Evolutionary conservation across 2,888 invertebrate species (phyloP).

Genomic region (Drosophila nr. perissopoda): DNA sequence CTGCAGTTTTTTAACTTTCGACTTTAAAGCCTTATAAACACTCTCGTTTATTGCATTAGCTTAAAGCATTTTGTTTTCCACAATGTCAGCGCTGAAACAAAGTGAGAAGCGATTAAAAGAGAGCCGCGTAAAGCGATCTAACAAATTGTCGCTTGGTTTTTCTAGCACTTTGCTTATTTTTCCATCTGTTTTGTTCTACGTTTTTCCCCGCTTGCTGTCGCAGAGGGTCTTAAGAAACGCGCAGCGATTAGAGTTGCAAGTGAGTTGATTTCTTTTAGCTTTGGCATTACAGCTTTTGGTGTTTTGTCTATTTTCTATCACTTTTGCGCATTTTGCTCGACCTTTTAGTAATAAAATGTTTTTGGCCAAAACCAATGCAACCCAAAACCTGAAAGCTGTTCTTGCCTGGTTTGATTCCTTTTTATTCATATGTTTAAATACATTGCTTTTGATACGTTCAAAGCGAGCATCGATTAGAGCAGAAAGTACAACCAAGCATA

Average conservation of each 20-base stretch:
- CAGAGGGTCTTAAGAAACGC: not conserved
- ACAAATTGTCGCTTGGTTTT: not conserved
- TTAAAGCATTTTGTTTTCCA: not conserved
- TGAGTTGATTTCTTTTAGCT: not conserved
- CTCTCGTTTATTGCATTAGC: not conserved
- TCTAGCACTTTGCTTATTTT: not conserved
- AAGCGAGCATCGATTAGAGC: not conserved
- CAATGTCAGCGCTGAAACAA: not conserved
- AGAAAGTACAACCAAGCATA: not conserved
- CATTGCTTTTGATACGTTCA: not conserved
- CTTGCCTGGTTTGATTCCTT: not conserved
- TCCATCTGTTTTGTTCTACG: not conserved
- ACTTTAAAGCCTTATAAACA: not conserved
- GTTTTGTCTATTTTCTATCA: not conserved
- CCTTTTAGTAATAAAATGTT: not conserved
- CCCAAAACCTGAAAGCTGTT: not conserved
- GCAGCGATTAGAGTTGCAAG: slow-evolving; percentile 3
- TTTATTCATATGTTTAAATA: not conserved
- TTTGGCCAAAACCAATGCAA: not conserved
- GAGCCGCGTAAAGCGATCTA: slow-evolving; percentile 3
- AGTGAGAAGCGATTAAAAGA: not conserved
- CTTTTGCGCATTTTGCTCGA: not conserved
- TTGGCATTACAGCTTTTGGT: not conserved
- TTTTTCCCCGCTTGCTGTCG: not conserved
- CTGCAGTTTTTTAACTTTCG: not conserved